Conservation (phyloP, 1,140 invertebrate genomes). For the Trichogramma pretiosum region DNA sequence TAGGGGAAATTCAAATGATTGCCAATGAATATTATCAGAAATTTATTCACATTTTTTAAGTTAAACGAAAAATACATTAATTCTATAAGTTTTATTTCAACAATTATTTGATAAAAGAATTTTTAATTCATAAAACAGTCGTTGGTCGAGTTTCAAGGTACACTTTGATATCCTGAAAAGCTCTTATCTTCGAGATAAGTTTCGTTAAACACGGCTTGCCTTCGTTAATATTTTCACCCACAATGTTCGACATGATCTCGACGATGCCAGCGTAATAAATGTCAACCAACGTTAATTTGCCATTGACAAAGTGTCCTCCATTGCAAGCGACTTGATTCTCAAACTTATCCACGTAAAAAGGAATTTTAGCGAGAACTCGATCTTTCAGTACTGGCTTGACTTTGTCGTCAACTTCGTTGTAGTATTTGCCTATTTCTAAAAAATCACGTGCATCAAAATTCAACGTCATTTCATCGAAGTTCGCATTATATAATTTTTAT, state of each 20-base stretch:
- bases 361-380: conserved; percentile 23
- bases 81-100: no score
- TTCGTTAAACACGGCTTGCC: conserved; percentile 34
- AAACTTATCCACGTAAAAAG: conserved; percentile 40
- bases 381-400: conserved; percentile 29
- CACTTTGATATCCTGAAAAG: conserved; percentile 33
- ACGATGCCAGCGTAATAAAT: conserved; percentile 33
- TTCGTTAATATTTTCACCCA: conserved; percentile 30
- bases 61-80: no score
- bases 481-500: neutral
- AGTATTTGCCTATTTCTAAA: conserved; percentile 10
- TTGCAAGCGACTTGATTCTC: conserved; percentile 43
- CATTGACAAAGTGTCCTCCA: conserved; percentile 40
- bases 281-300: conserved; percentile 43
- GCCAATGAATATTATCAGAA: no score
- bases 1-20: no score
- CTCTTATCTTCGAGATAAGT: conserved; percentile 32
- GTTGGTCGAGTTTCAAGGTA: conserved; percentile 41
- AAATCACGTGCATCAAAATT: neutral
- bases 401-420: conserved; percentile 24
- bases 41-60: no score
- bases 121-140: conserved; percentile 19
- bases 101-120: no score
- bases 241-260: conserved; percentile 30
- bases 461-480: neutral